These are phyloP conservation scores for Dynastes hyllus DNA, from an alignment of 2,888 invertebrate species.

Conservation along the genomic window DNA sequence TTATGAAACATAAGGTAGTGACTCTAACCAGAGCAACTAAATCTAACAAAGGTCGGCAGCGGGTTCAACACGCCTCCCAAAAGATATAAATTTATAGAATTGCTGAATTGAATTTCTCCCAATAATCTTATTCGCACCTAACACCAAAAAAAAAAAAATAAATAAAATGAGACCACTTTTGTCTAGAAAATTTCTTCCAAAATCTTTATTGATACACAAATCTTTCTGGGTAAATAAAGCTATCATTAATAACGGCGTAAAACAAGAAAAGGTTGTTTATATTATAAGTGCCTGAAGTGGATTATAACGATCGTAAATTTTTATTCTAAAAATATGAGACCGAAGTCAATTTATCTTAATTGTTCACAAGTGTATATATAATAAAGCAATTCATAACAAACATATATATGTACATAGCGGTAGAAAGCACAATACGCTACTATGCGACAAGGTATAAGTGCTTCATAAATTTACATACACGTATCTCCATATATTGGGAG, in stretches of 20 bases:
- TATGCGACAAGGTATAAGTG: background rate
- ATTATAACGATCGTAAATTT: slow-evolving; percentile 35
- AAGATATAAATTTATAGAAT: no score
- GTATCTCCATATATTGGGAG: background rate
- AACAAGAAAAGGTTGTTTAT: slow-evolving; percentile 29
- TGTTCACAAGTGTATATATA: slow-evolving; percentile 32
- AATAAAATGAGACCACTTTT: no score
- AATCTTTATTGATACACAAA: background rate
- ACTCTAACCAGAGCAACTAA: no score
- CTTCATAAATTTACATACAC: background rate
- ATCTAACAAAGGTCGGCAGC: no score
- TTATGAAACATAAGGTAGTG: no score
- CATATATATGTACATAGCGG: slow-evolving; percentile 10
- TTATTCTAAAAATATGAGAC: slow-evolving; percentile 27
- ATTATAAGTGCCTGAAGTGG: slow-evolving; percentile 28
- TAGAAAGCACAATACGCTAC: slow-evolving; percentile 18
- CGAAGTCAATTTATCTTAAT: slow-evolving; percentile 34
- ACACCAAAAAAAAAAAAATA: no score
- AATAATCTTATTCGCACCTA: no score
- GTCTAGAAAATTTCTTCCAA: no score
- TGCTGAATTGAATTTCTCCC: no score
- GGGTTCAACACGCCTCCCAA: no score
- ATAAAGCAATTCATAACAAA: slow-evolving; percentile 32
- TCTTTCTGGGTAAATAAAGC: slow-evolving; percentile 7
- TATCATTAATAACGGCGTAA: slow-evolving; percentile 24